A percentile compares a stretch with the other conserved stretches of the same genome.
phyloP scores from a whole-genome alignment of 2,113 vertebrate genomes.

The Bubalus kerabau region DNA sequence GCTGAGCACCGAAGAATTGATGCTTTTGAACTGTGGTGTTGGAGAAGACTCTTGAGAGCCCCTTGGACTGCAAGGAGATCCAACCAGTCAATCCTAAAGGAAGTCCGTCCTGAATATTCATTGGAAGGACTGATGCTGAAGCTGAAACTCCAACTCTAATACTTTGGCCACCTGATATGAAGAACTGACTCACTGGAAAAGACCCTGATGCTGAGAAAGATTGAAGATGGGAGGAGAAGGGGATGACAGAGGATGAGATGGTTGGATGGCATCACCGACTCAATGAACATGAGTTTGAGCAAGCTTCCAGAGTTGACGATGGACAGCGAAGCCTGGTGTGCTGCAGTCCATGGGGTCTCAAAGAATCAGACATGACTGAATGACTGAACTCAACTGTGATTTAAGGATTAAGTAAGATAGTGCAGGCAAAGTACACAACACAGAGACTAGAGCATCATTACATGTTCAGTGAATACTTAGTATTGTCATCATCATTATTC shows the following conservation, averaged over 20 bases:
- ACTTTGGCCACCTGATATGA: not conserved
- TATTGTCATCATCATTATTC: not conserved
- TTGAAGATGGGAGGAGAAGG: not conserved
- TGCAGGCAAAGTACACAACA: not conserved
- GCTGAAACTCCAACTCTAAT: not conserved
- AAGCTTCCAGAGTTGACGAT: not conserved
- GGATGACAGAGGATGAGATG: not conserved
- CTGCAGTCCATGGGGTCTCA: not conserved
- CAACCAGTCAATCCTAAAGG: not conserved
- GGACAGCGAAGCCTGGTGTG: not conserved
- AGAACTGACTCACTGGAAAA: not conserved
- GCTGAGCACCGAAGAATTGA: not conserved
- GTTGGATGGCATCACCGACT: not conserved
- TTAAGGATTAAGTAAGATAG: not conserved
- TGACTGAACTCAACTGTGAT: not conserved
- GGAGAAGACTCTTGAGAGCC: not conserved
- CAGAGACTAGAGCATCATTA: not conserved
- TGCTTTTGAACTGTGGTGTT: not conserved
- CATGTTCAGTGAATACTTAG: accelerated
- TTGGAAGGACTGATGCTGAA: not conserved
- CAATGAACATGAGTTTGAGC: not conserved
- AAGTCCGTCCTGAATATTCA: not conserved
- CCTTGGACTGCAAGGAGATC: not conserved
- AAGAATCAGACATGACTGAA: not conserved
- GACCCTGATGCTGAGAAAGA: not conserved